These are phyloP conservation scores for Camptogramma bilineatum DNA, from an alignment of 2,888 invertebrate genomes.

Conservation along the genomic window DNA sequence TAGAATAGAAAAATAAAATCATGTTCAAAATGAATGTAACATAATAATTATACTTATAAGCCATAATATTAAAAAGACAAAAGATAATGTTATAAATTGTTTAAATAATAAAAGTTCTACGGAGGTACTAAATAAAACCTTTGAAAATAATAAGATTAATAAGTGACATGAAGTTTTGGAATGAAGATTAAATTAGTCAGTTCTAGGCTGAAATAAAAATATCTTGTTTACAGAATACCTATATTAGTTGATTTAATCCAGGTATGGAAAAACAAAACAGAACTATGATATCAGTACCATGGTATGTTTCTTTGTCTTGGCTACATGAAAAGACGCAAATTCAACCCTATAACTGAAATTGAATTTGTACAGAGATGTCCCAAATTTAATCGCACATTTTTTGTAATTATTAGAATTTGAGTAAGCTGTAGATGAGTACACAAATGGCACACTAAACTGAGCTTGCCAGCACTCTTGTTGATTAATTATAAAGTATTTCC, in stretches of 20 bases:
- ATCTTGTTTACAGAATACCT: too few relatives aligned
- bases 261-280: too few relatives aligned
- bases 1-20: background rate
- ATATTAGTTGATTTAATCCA: too few relatives aligned
- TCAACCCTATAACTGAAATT: background rate
- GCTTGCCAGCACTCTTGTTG: conserved; percentile 74
- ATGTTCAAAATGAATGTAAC: background rate
- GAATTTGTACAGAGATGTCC: conserved; percentile 8
- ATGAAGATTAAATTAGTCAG: too few relatives aligned
- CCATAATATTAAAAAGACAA: background rate
- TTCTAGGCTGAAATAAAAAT: too few relatives aligned
- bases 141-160: too few relatives aligned
- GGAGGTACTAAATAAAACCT: too few relatives aligned
- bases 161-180: too few relatives aligned
- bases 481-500: conserved; percentile 64
- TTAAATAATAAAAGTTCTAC: background rate
- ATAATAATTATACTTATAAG: background rate
- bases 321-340: too few relatives aligned
- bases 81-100: background rate
- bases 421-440: conserved; percentile 25
- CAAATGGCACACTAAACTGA: conserved; percentile 53
- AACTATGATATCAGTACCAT: too few relatives aligned
- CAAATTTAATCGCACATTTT: conserved; percentile 31
- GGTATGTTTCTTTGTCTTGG: too few relatives aligned
- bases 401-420: conserved; percentile 28